Evolutionary conservation across 64 coral and sea anemone genomes (phyloP), one percentile per base, ranked within the genome.

Genomic region (Stichodactyla helianthus): DNA sequence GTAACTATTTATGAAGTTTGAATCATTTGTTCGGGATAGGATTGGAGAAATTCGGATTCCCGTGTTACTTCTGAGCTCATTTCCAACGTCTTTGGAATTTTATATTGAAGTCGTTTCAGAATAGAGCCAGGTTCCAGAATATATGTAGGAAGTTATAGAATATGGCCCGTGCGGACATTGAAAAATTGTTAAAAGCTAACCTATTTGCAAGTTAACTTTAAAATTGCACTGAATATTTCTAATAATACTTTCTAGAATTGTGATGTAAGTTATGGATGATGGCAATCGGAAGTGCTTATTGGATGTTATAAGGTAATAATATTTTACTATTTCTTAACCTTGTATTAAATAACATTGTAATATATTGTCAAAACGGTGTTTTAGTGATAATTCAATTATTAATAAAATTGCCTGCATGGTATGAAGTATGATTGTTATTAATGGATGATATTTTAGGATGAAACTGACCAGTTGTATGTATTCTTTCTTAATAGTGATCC

Each of bases 251-350:
- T 84, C 35, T 68, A 17, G 82, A 86, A 84, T 87, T 61, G 55
- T 60, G 16, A n/a, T 55, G 65, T 55, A 84, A 96, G 85, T 84
- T 59, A 96, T 96, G 94, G 94, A 96, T 25, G 91, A 93, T 93
- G 94, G 89, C 13, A 87, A 51, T 56, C 59, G 87, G 60, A 96
- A 93, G 79, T 96, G 94, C 81, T 76, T 96, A 12, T 56, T 96
- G 82, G 94, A 96, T 64, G 94, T 96, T 60, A 96, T 96, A 93
- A 93, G 85, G 94, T 96, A 88, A 93, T 82, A 58, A 53, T 79
- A 51, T 54, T 55, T 20, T 19, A 19, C 17, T 81, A 19, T 81
- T 80, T 80, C 74, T 50, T 81, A 81, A n/a, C 52, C 6, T 50
- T 19, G 10, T 27, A 16, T 65, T 65, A 19, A 26, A 74, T 14